phyloP scores from a whole-genome alignment of 2,797 vertebrate genomes.

The Pipistrellus pipistrellus region DNA sequence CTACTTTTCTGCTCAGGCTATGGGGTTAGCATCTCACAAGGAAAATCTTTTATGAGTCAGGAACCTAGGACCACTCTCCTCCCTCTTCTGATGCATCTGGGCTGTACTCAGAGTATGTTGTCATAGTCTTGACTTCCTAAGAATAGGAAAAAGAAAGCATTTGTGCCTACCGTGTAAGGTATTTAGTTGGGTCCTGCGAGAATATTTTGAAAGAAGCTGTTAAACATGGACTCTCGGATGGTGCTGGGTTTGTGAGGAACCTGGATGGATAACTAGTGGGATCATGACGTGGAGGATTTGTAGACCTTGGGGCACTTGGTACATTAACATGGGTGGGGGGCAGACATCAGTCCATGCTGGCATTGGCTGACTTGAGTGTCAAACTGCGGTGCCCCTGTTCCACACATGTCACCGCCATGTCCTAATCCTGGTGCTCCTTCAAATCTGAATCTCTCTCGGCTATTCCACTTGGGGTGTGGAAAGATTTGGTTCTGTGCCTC shows the following conservation, averaged over 20 bases:
- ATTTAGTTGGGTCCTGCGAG: neutral
- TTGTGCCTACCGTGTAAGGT: neutral
- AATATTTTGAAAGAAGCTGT: neutral
- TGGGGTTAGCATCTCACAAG: neutral
- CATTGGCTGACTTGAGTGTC: too few species aligned
- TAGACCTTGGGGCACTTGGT: neutral
- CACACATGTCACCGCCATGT: neutral
- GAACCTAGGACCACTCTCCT: neutral
- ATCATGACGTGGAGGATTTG: neutral
- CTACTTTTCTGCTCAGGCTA: neutral
- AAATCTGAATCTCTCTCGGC: neutral
- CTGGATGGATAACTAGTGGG: neutral
- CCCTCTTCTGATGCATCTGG: neutral
- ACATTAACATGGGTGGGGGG: neutral
- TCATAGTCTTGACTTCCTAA: slow-evolving; percentile 4
- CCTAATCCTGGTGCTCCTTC: neutral
- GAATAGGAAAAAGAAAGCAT: neutral
- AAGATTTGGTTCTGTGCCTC: neutral
- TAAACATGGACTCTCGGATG: neutral
- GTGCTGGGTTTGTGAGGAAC: neutral
- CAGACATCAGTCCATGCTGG: neutral
- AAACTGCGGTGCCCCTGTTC: rapidly evolving
- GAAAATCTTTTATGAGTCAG: neutral
- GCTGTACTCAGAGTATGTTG: too few species aligned
- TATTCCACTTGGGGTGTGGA: neutral